A percentile compares a stretch with the other conserved stretches of the same genome.
These are phyloP conservation scores for Eptatretus burgeri DNA, from an alignment of 2,113 vertebrate species.

Conservation along the genomic window DNA sequence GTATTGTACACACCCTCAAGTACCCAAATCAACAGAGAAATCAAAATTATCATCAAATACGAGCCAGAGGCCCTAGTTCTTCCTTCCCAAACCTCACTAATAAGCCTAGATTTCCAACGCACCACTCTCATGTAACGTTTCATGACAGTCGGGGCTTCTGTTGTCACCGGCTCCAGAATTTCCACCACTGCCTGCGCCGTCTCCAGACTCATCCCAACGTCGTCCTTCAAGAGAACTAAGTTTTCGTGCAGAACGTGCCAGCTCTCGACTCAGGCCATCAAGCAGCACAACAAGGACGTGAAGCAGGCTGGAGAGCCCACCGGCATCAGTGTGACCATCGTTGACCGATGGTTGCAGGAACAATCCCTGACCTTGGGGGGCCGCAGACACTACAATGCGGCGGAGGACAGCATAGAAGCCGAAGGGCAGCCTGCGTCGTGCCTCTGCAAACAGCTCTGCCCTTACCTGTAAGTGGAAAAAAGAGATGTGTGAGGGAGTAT, in stretches of 20 bases:
- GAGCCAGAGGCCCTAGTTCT: too few species aligned
- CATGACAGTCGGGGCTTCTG: too few species aligned
- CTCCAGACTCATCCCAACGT: too few species aligned
- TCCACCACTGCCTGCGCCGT: too few species aligned
- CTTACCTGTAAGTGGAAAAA: neutral
- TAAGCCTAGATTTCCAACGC: too few species aligned
- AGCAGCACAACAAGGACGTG: neutral
- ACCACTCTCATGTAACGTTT: too few species aligned
- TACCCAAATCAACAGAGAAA: too few species aligned
- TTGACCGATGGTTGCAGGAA: neutral
- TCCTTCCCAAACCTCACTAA: too few species aligned
- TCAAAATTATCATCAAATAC: too few species aligned
- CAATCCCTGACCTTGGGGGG: neutral
- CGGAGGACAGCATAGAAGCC: constrained; percentile 4
- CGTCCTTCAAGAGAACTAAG: neutral
- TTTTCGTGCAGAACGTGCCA: neutral
- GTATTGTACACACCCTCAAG: too few species aligned
- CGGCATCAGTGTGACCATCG: neutral
- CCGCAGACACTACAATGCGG: neutral
- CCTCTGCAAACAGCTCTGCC: neutral
- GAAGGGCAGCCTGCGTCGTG: constrained; percentile 4
- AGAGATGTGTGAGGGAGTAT: too few species aligned
- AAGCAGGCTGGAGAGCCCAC: constrained; percentile 3
- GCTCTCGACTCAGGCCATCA: neutral
- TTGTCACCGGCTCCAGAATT: too few species aligned